Conservation (phyloP, 2,113 vertebrate species). For the Agapornis roseicollis region DNA sequence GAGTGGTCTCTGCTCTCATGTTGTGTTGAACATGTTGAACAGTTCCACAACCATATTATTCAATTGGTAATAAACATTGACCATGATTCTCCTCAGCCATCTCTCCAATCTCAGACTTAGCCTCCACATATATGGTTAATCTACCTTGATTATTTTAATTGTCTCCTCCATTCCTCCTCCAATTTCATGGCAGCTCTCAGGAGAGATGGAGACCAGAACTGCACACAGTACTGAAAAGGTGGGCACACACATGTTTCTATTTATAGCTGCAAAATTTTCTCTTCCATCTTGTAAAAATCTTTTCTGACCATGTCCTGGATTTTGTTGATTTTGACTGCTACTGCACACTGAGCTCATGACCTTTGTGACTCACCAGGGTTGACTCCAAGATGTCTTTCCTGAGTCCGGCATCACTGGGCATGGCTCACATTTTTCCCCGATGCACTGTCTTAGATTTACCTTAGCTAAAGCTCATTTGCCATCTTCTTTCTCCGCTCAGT, state of each 20-base stretch:
- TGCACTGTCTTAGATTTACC: neutral
- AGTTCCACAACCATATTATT: neutral
- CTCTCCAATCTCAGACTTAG: neutral
- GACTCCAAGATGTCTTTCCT: neutral
- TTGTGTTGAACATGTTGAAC: neutral
- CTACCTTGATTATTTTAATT: neutral
- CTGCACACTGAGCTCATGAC: neutral
- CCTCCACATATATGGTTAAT: neutral
- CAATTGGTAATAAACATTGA: neutral
- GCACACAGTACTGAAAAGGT: neutral
- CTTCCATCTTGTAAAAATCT: neutral
- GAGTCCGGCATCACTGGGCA: neutral
- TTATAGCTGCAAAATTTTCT: neutral
- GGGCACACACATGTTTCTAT: neutral
- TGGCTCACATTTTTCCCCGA: neutral
- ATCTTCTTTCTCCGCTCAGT: neutral
- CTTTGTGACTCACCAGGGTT: neutral
- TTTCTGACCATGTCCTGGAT: neutral
- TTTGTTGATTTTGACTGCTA: neutral
- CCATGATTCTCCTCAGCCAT: neutral
- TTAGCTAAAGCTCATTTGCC: neutral
- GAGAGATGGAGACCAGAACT: neutral
- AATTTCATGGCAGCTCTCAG: neutral
- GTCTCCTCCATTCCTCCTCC: neutral
- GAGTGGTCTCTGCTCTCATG: neutral